phyloP scores from a whole-genome alignment of 2,888 invertebrate species.

The Anarsia innoxiella region DNA sequence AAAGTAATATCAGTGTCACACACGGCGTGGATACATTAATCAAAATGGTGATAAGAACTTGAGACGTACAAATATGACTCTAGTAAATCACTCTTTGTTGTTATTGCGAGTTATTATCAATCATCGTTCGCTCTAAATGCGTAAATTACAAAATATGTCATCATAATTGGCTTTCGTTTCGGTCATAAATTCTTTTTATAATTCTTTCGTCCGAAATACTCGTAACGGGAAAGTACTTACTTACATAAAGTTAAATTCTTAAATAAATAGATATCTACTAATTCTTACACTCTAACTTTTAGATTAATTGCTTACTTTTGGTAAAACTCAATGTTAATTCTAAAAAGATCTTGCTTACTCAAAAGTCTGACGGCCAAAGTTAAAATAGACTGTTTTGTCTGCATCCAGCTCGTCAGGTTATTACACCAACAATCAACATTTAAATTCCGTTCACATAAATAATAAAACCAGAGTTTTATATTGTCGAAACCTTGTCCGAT shows the following conservation, averaged over 20 bases:
- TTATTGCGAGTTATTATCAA: slow-evolving; percentile 27
- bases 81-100: slow-evolving; percentile 56
- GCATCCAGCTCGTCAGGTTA: no score
- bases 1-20: slow-evolving; percentile 38
- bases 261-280: no score
- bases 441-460: slow-evolving; percentile 8
- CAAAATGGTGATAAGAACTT: slow-evolving; percentile 53
- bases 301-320: no score
- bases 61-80: slow-evolving; percentile 45
- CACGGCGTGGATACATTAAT: slow-evolving; percentile 59
- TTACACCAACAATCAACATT: no score
- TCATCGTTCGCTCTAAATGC: slow-evolving; percentile 15
- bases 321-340: no score
- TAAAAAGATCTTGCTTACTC: no score
- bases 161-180: slow-evolving; percentile 7
- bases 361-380: no score
- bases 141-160: slow-evolving; percentile 14
- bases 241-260: no score
- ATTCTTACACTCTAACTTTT: no score
- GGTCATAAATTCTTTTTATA: slow-evolving; percentile 2
- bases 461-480: slow-evolving; percentile 8
- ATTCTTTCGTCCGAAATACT: no score
- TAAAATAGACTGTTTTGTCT: no score
- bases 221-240: no score
- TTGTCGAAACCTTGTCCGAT: slow-evolving; percentile 9